Conservation (phyloP, 2,797 vertebrate species). For the Intellagama lesueurii region DNA sequence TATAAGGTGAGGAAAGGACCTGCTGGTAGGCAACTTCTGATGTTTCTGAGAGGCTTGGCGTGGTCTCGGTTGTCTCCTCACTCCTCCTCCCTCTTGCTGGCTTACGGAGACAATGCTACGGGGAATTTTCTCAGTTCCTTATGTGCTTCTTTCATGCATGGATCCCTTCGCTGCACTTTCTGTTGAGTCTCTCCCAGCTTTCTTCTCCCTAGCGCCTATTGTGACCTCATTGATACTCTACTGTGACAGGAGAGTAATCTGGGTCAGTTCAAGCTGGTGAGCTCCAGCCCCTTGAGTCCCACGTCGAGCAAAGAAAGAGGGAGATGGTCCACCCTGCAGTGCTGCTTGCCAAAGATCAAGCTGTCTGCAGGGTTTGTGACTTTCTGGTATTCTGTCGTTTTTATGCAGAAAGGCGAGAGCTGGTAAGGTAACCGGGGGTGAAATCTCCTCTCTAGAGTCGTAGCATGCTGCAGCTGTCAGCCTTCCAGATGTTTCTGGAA, state of each 20-base stretch:
- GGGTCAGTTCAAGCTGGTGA: background rate
- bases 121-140: no score
- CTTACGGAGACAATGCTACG: no score
- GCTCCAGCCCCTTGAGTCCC: background rate
- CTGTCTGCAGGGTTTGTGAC: background rate
- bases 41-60: background rate
- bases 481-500: background rate
- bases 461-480: background rate
- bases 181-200: background rate
- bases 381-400: background rate
- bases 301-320: background rate
- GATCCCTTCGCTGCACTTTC: background rate
- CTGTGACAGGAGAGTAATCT: conserved; percentile 7
- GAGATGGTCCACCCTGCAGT: no score
- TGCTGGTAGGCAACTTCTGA: background rate
- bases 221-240: background rate
- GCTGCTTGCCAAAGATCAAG: background rate
- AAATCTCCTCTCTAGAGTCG: background rate
- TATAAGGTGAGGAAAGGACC: no score
- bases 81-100: background rate
- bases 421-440: no score
- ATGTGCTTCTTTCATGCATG: rapidly evolving
- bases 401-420: no score
- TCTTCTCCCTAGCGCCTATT: background rate
- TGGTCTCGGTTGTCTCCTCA: no score